phyloP scores from a whole-genome alignment of 2,888 invertebrate species.

The Nysson spinosus region DNA sequence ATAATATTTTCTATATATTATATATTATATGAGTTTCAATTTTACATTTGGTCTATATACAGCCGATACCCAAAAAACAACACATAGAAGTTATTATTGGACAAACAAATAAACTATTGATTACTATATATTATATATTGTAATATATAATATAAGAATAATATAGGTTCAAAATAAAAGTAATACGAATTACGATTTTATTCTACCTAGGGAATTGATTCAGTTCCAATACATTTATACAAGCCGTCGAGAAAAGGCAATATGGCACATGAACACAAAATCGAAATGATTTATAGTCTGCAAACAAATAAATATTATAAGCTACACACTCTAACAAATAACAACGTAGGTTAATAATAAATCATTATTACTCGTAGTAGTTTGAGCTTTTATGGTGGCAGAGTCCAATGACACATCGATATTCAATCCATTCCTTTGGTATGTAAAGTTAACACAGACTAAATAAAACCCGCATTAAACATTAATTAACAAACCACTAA shows the following conservation, averaged over 20 bases:
- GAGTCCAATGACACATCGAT: constrained; percentile 62
- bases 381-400: constrained; percentile 51
- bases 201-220: constrained; percentile 62
- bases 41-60: too few relatives aligned
- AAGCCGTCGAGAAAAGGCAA: constrained; percentile 66
- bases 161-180: neutral
- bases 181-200: neutral
- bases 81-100: too few relatives aligned
- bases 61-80: too few relatives aligned
- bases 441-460: constrained; percentile 71
- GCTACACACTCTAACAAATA: neutral
- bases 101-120: too few relatives aligned
- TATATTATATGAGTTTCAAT: too few relatives aligned
- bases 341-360: neutral
- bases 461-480: constrained; percentile 1
- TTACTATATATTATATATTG: too few relatives aligned
- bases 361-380: constrained; percentile 57
- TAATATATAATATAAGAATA: too few relatives aligned
- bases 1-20: too few relatives aligned
- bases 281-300: constrained; percentile 63
- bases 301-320: constrained; percentile 1
- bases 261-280: constrained; percentile 67
- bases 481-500: neutral
- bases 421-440: constrained; percentile 63
- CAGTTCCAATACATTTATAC: constrained; percentile 65